A percentile compares a stretch with the other conserved stretches of the same genome.
phyloP scores from a whole-genome alignment of 2,888 invertebrate genomes.

The Brachycybe producta region DNA sequence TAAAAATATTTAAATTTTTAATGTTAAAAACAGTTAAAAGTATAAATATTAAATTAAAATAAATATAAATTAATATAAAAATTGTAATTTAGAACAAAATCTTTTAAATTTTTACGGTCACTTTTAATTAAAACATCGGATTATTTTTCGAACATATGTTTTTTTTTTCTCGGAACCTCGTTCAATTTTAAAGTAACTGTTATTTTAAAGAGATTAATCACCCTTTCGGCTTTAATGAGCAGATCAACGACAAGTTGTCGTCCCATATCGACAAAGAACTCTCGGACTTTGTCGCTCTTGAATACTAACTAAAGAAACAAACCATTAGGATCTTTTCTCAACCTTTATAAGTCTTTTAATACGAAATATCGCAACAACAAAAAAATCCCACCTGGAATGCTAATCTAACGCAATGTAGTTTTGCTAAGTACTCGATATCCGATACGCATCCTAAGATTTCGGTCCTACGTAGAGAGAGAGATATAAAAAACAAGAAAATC shows the following conservation, averaged over 20 bases:
- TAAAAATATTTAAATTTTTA: too few species aligned
- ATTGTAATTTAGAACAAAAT: too few species aligned
- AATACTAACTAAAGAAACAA: slow-evolving; percentile 44
- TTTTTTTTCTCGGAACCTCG: too few species aligned
- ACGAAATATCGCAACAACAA: not conserved
- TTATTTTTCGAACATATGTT: too few species aligned
- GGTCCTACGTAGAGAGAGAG: too few species aligned
- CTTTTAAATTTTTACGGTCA: too few species aligned
- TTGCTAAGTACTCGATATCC: slow-evolving; percentile 89
- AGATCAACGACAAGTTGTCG: slow-evolving; percentile 77
- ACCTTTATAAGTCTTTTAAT: not conserved
- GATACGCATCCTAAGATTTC: slow-evolving; percentile 75
- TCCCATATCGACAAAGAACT: slow-evolving; percentile 79
- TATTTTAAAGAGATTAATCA: slow-evolving; percentile 36
- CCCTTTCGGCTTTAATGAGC: slow-evolving; percentile 73
- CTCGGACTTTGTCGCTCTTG: slow-evolving; percentile 50
- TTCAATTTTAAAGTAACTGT: too few species aligned
- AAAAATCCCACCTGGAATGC: slow-evolving; percentile 50
- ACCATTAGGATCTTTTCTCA: slow-evolving; percentile 25
- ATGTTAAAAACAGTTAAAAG: too few species aligned
- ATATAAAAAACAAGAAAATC: too few species aligned
- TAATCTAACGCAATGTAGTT: slow-evolving; percentile 80
- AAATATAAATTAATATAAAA: too few species aligned
- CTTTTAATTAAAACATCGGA: too few species aligned
- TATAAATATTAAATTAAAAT: too few species aligned